Evolutionary conservation across 2,113 vertebrate species (phyloP), one percentile per base, ranked within the genome.

Genomic region (Passer montanus): DNA sequence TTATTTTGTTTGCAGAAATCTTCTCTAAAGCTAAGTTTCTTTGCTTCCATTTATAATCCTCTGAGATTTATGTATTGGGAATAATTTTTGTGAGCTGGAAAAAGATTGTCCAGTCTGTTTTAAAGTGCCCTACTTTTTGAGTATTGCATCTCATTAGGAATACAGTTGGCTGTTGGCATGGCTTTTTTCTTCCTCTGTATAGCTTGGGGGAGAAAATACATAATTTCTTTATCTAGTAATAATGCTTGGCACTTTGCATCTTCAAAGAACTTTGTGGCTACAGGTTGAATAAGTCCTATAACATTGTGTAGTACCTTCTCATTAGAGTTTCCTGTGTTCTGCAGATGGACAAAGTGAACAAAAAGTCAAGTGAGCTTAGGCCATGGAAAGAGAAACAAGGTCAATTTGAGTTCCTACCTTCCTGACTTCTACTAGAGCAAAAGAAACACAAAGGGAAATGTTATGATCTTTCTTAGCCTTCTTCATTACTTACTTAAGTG

Each of bases 41-140:
- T 68, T 77, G 70, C 69, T 80, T 85, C 33, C 53, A 55, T 94
- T 84, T 77, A 39, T 95, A 93, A 93, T 83, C 76, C 35, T 75
- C 33, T 91, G 83, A 90, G 84, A 26, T 86, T 87, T 89, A 58
- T 84, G 55, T 78, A 27, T 77, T 83, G 68, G 53, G 86, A 95
- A 84, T 93, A 83, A 78, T 92, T 85, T 84, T 91, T 37, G 60
- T 84, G 77, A 93, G 81, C 70, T 92, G 85, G 83, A 84, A 86
- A 76, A 87, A 75, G n/a, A 78, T 95, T 91, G 90, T 93, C 79
- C 82, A 74, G 35, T 90, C 59, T 91, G 69, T 90, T 87, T 74
- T 90, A 91, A 94, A 80, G 88, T 97, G 91, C 69, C 90, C 92
- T 72, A 91, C 75, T 97, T 96, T 87, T 56, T 53, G 52, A 72